Evolutionary conservation across 30 jellyfish, hydroid and myxozoan species (phyloP).

Genomic region (Clytia hemisphaerica): DNA sequence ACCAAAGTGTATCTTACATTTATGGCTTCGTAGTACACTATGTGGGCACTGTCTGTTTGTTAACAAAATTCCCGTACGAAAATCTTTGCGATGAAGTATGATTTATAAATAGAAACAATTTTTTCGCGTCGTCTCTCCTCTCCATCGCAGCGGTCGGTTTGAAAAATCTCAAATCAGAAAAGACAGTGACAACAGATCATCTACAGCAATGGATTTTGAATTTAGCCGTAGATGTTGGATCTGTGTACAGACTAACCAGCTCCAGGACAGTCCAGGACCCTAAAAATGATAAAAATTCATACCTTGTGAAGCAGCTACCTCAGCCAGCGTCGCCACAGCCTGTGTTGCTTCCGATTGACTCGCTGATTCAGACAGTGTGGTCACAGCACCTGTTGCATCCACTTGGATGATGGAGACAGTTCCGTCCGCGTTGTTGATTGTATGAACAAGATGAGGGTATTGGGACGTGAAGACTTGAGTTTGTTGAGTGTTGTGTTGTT

Average conservation of each 20-base stretch:
- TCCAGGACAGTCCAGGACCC: not conserved
- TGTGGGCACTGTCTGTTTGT: too few species aligned
- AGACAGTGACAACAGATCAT: not conserved
- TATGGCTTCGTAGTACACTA: too few species aligned
- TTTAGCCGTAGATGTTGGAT: too few species aligned
- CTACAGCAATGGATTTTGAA: too few species aligned
- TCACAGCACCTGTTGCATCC: conserved; percentile 94
- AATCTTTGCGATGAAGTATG: too few species aligned
- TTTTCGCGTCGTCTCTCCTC: too few species aligned
- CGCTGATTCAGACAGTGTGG: conserved; percentile 84
- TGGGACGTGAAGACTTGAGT: conserved; percentile 62
- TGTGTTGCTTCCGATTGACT: conserved; percentile 94
- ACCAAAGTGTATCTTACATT: too few species aligned
- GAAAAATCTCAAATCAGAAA: not conserved
- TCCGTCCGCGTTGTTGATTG: conserved; percentile 96
- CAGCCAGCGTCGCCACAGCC: conserved; percentile 97
- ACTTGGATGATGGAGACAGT: conserved; percentile 93
- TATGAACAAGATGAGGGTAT: conserved; percentile 93
- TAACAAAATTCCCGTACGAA: too few species aligned
- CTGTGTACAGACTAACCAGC: too few species aligned
- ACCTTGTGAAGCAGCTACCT: conserved; percentile 97
- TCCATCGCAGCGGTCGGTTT: not conserved
- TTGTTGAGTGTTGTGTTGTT: conserved; percentile 48
- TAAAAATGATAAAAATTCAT: conserved; percentile 54
- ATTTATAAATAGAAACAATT: too few species aligned